phyloP scores from a whole-genome alignment of 2,888 invertebrate species.

The Scaptomyza cyrtandrae region DNA sequence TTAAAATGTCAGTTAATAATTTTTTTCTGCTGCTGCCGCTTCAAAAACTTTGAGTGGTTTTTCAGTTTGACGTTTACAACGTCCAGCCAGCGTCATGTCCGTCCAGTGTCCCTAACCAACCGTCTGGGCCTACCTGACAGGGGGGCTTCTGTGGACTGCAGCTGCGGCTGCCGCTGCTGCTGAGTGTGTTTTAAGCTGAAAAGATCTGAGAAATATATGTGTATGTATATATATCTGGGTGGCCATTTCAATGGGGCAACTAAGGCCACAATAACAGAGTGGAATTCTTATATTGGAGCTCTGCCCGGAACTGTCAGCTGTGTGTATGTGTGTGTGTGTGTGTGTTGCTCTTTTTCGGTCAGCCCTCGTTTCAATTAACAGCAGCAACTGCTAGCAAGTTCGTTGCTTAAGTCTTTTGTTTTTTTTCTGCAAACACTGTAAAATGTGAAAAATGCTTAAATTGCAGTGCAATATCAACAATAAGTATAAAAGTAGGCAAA shows the following conservation, averaged over 20 bases:
- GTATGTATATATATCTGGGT: slow-evolving; percentile 40
- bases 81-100: slow-evolving; percentile 28
- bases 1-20: slow-evolving; percentile 82
- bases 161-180: slow-evolving; percentile 23
- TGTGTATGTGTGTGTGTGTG: not conserved
- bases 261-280: not conserved
- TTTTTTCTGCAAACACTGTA: slow-evolving; percentile 40
- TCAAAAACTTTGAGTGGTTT: slow-evolving; percentile 68
- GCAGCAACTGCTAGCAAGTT: slow-evolving; percentile 54
- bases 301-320: slow-evolving; percentile 21
- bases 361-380: slow-evolving; percentile 39
- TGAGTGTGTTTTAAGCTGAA: slow-evolving; percentile 38
- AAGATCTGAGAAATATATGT: slow-evolving; percentile 20
- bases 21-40: slow-evolving; percentile 53
- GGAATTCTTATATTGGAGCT: slow-evolving; percentile 20
- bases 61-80: slow-evolving; percentile 71
- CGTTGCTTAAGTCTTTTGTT: slow-evolving; percentile 80
- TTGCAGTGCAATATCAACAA: slow-evolving; percentile 76
- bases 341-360: slow-evolving; percentile 8
- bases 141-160: slow-evolving; percentile 24
- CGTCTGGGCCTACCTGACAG: slow-evolving; percentile 38
- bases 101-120: slow-evolving; percentile 15
- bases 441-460: slow-evolving; percentile 79
- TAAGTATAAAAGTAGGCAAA: slow-evolving; percentile 70
- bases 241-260: slow-evolving; percentile 32